Percentiles rank a stretch among this genome's conserved stretches.
Evolutionary conservation across 2,797 vertebrate genomes (phyloP).

Genomic region (Graptemys geographica): DNA sequence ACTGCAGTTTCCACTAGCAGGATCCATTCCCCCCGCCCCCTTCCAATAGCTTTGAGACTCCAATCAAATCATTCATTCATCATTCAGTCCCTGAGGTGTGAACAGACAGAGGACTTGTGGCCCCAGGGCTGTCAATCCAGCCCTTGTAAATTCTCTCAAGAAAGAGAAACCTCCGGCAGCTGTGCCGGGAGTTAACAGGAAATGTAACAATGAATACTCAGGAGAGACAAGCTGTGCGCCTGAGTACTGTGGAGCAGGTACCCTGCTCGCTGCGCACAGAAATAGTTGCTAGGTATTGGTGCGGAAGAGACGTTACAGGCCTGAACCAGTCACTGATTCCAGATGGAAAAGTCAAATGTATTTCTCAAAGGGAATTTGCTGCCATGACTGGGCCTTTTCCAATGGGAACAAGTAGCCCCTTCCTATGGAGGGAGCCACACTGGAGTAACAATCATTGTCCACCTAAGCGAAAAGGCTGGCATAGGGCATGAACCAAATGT

Average conservation of each 20-base stretch:
- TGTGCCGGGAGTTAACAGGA: background rate
- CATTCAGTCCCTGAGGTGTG: background rate
- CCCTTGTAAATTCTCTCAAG: background rate
- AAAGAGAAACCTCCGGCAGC: background rate
- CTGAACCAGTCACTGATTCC: background rate
- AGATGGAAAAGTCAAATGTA: background rate
- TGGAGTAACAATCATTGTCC: background rate
- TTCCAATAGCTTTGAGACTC: background rate
- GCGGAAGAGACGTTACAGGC: background rate
- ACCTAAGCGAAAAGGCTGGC: background rate
- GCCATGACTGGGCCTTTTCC: background rate
- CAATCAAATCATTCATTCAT: background rate
- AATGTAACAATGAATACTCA: background rate
- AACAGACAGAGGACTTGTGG: background rate
- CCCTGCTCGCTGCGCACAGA: background rate
- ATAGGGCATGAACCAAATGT: background rate
- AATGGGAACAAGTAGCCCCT: background rate
- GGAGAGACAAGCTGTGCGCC: background rate
- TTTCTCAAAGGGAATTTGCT: background rate
- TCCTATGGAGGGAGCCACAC: background rate
- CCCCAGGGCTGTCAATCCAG: background rate
- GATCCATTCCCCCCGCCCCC: too few relatives aligned
- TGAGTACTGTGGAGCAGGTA: background rate
- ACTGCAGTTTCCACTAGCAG: background rate
- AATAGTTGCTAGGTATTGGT: background rate